These are phyloP conservation scores for Macropodus opercularis DNA, from an alignment of 2,797 vertebrate species.

Conservation along the genomic window DNA sequence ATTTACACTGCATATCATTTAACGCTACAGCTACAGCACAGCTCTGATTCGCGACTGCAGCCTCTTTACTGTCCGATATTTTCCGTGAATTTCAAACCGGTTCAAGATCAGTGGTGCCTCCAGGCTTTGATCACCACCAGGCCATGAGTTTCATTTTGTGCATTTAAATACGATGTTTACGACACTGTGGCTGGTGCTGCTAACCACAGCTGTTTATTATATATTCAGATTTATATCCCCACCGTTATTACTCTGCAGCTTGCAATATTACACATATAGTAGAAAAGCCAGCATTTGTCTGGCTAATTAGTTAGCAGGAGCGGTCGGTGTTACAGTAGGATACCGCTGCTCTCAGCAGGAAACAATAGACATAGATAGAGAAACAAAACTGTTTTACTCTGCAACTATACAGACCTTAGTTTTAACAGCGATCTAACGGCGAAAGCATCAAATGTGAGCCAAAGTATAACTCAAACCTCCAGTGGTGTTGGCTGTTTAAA, in stretches of 20 bases:
- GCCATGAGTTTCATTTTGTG: slow-evolving; percentile 33
- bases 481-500: too few species aligned
- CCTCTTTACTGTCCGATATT: slow-evolving; percentile 14
- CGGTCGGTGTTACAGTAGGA: slow-evolving; percentile 1
- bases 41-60: slow-evolving; percentile 7
- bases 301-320: slow-evolving; percentile 29
- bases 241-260: slow-evolving; percentile 17
- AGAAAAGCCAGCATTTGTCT: slow-evolving; percentile 31
- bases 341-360: slow-evolving; percentile 3
- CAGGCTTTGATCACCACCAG: slow-evolving; percentile 46
- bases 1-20: not conserved
- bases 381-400: too few species aligned
- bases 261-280: slow-evolving; percentile 17
- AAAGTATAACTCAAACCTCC: not conserved
- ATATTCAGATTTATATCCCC: slow-evolving; percentile 32
- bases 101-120: slow-evolving; percentile 40
- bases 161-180: slow-evolving; percentile 52
- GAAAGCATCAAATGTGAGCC: not conserved
- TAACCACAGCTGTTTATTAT: slow-evolving; percentile 40
- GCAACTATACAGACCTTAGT: not conserved
- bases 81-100: slow-evolving; percentile 42
- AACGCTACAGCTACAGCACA: too few species aligned
- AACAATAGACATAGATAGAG: too few species aligned
- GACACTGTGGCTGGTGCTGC: slow-evolving; percentile 26
- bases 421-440: not conserved